Evolutionary conservation across 2,113 vertebrate genomes (phyloP), one percentile per base, ranked within the genome.

Genomic region (Triplophysa rosa): DNA sequence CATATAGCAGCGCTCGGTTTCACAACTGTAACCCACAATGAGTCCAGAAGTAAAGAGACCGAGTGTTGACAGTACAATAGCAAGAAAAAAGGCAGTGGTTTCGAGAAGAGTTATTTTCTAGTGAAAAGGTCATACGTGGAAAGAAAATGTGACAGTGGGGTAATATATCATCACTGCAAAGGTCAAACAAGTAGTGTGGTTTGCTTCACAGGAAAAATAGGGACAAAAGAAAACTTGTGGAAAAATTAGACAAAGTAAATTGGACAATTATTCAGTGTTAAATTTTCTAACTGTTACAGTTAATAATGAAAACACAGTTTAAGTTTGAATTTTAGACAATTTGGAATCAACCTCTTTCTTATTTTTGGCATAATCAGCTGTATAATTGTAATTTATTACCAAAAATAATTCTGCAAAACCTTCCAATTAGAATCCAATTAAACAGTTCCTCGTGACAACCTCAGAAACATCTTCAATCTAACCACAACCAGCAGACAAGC

Each of bases 121-220:
- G 45, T 80, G 68, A 68, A 89, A 89, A 87, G 89, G 88, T 86
- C 84, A 82, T 23, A 26, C 61, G 29, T n/a, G 67, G 42, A 77
- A 69, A 84, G 77, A 80, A 81, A 86, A 82, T 65, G 84, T 78
- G 80, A 76, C 67, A 67, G 24, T 23, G 58, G 70, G 47, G 68
- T 86, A 76, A 87, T 83, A 69, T 77, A 78, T 84, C 64, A 56
- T 17, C 2, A 17, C 65, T 45, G 77, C 78, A 87, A 88, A 86
- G 80, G 76, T 71, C 77, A 73, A 54, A 62, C 12, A 70, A 77
- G 56, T n/a, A 66, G 52, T 58, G 19, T 33, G 16, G 24, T 58
- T 40, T 54, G 78, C 62, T 69, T 76, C 77, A 79, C 70, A 68
- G 26, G 59, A 13, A 47, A 70, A 61, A 62, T 24, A 13, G 19